A percentile compares a stretch with the other conserved stretches of the same genome.
Conservation (phyloP, 2,797 vertebrate genomes). For the Enteromius unitaeniatus region DNA sequence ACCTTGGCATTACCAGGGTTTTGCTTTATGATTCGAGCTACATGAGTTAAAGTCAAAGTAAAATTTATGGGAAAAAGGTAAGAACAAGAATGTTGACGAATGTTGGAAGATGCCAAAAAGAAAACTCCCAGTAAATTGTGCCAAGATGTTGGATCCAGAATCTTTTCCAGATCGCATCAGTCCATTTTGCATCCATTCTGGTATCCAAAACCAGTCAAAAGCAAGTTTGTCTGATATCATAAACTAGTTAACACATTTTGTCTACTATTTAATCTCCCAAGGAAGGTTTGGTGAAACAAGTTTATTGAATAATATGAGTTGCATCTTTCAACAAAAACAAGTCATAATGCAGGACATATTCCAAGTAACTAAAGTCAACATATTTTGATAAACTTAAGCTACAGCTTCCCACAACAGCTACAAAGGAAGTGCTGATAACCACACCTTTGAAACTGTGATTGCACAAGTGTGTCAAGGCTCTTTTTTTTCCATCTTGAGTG, state of each 20-base stretch:
- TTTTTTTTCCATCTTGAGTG: constrained; percentile 45
- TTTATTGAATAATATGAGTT: neutral
- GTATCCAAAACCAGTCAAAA: neutral
- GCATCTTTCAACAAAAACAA: neutral
- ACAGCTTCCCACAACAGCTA: constrained; percentile 23
- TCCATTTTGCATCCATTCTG: neutral
- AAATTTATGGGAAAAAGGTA: neutral
- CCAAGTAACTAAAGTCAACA: neutral
- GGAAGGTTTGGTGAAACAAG: neutral
- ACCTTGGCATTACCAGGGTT: neutral
- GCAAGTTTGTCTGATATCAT: neutral
- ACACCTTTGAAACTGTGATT: constrained; percentile 66
- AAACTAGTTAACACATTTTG: neutral
- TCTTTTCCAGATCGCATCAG: neutral
- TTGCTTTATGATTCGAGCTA: neutral
- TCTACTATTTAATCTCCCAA: neutral
- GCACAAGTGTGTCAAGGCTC: constrained; percentile 64
- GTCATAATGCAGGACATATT: neutral
- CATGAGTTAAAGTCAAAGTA: neutral
- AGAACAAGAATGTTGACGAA: neutral
- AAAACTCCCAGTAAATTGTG: neutral
- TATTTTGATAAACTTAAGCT: neutral
- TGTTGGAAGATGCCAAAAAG: neutral
- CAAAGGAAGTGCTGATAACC: constrained; percentile 64
- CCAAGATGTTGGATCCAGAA: neutral